A percentile compares a stretch with the other conserved stretches of the same genome.
phyloP scores from a whole-genome alignment of 30 jellyfish, hydroid and myxozoan genomes.

The Aurelia aurita region DNA sequence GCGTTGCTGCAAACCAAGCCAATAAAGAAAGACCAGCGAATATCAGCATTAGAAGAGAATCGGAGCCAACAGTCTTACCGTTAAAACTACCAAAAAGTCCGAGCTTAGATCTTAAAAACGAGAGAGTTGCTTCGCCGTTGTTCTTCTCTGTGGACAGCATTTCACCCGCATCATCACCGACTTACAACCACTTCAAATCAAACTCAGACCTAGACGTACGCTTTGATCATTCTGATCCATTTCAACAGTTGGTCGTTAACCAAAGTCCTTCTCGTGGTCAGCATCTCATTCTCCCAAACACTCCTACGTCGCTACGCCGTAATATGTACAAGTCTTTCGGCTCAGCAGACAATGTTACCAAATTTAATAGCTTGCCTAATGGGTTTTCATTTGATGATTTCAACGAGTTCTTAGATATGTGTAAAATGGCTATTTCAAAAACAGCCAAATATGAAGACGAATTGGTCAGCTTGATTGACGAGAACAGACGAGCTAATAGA shows the following conservation, averaged over 20 bases:
- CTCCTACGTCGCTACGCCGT: constrained; percentile 38
- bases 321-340: constrained; percentile 8
- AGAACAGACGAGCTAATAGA: constrained; percentile 21
- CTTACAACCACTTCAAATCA: constrained; percentile 17
- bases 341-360: constrained; percentile 12
- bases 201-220: constrained; percentile 20
- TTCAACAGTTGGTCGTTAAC: constrained; percentile 12
- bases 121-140: constrained; percentile 57
- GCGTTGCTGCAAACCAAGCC: too few species aligned
- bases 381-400: constrained; percentile 44
- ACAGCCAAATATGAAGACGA: constrained; percentile 30
- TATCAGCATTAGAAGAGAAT: background rate
- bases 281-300: constrained; percentile 33
- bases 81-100: constrained; percentile 58
- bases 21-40: too few species aligned
- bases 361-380: constrained; percentile 9
- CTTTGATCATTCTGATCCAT: constrained; percentile 9
- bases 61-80: constrained; percentile 26
- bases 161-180: constrained; percentile 9
- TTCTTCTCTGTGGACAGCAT: constrained; percentile 38
- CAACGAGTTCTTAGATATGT: constrained; percentile 35
- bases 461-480: constrained; percentile 1
- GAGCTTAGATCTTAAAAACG: constrained; percentile 30
- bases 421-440: constrained; percentile 33
- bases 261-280: background rate